Conservation (phyloP, 92 coral and sea anemone genomes). For the Porites cylindrica region DNA sequence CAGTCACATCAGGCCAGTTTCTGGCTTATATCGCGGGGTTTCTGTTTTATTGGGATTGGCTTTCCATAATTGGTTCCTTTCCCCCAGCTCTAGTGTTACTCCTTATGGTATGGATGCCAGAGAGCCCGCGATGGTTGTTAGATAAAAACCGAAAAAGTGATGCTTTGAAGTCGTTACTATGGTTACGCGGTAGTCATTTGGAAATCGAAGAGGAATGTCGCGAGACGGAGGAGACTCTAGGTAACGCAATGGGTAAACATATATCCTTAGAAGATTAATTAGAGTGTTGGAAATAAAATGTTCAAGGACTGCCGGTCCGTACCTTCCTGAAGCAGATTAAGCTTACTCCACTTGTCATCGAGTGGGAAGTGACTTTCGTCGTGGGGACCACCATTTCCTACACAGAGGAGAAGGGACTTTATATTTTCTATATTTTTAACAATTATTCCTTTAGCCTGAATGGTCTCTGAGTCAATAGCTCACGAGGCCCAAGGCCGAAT, state of each 20-base stretch:
- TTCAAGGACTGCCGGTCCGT: too few species aligned
- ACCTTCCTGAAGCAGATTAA: too few species aligned
- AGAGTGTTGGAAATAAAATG: too few species aligned
- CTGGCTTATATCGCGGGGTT: constrained; percentile 72
- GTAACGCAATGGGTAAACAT: constrained; percentile 35
- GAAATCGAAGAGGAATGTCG: constrained; percentile 77
- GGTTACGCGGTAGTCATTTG: constrained; percentile 73
- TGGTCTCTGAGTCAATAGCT: too few species aligned
- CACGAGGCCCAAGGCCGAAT: too few species aligned
- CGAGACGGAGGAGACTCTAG: constrained; percentile 66
- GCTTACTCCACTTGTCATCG: too few species aligned
- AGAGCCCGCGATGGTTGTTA: constrained; percentile 92
- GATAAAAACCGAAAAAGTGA: constrained; percentile 61
- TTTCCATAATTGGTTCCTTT: constrained; percentile 77
- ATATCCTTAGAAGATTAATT: too few species aligned
- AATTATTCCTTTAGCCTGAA: too few species aligned
- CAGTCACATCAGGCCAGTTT: constrained; percentile 74
- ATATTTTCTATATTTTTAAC: too few species aligned
- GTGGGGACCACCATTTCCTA: too few species aligned
- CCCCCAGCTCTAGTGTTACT: constrained; percentile 67
- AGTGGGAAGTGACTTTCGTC: too few species aligned
- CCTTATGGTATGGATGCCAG: constrained; percentile 80
- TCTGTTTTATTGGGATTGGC: constrained; percentile 66
- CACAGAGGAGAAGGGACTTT: too few species aligned
- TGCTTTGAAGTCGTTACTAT: constrained; percentile 71